Conservation (phyloP, 2,888 invertebrate species). For the Monopis laevigella region DNA sequence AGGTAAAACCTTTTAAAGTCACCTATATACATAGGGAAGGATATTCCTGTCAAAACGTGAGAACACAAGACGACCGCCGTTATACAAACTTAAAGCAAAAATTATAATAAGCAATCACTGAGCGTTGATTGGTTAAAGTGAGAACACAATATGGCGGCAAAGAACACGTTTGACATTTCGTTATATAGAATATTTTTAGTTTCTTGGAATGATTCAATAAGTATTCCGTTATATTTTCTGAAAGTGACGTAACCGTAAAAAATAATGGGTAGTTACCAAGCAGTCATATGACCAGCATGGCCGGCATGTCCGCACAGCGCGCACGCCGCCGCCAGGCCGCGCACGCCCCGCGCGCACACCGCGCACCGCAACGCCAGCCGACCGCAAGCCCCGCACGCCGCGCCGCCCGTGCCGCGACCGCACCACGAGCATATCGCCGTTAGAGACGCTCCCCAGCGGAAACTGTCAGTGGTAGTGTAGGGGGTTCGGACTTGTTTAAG, state of each 20-base stretch:
- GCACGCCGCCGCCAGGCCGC: constrained; percentile 87
- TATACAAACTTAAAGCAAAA: too few relatives aligned
- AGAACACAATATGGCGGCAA: too few relatives aligned
- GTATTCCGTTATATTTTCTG: too few relatives aligned
- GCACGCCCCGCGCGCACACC: constrained; percentile 86
- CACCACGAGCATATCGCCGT: constrained; percentile 74
- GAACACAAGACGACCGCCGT: too few relatives aligned
- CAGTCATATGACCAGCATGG: constrained; percentile 83
- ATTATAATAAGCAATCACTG: too few relatives aligned
- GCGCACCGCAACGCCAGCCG: constrained; percentile 81
- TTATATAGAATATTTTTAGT: too few relatives aligned
- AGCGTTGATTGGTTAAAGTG: too few relatives aligned
- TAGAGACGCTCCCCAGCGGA: constrained; percentile 77
- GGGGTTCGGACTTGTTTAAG: constrained; percentile 45
- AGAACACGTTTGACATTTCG: too few relatives aligned
- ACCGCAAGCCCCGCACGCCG: constrained; percentile 78
- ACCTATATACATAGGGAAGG: too few relatives aligned
- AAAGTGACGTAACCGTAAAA: constrained; percentile 51
- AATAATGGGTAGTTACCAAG: constrained; percentile 70
- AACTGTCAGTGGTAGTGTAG: constrained; percentile 71
- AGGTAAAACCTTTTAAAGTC: too few relatives aligned
- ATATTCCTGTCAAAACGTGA: too few relatives aligned
- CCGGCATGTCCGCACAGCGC: constrained; percentile 93
- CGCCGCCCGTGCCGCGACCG: constrained; percentile 75
- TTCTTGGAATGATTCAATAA: too few relatives aligned